Base-by-base conservation (phyloP, 2,113 vertebrate genomes). In the Terrapene triunguis region DNA sequence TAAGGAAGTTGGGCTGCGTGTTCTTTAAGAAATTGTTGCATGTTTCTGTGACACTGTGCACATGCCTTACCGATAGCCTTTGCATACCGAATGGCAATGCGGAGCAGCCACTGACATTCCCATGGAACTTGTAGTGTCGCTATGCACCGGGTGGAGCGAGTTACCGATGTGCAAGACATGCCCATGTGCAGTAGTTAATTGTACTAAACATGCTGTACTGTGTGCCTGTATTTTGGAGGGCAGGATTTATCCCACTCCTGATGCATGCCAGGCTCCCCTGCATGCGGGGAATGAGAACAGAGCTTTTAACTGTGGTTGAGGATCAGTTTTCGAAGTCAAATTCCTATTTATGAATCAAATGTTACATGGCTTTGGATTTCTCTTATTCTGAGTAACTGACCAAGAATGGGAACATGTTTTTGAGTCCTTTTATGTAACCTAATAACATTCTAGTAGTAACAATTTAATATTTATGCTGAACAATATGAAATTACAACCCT, bases 61-160 rank as follows among this genome's bases (percentile, higher is more conserved):
- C 88, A 42, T 92, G 95, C 95, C 97, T 97, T 98, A 88, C 95
- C 72, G 93, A 98, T 93, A 62, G 79, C 81, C 38, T 57, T 74
- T 78, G 55, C 29, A 2, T 91, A 81, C 87, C 48, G 87, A 95
- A 82, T 51, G 91, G 85, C 95, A 90, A 87, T 17, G 83, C 93
- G 93, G 93, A 83, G 91, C 95, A 97, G 96, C 96, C 96, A 96
- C 96, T 97, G 96, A 90, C 89, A 93, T 96, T 89, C 94, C 95
- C 94, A 47, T 94, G 87, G 82, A 97, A 96, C 92, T 96, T 96
- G 94, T 92, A 93, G 92, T 89, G 96, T 92, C 9, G 6, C 16
- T 62, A 62, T 62, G 29, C 25, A 32, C 9, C 12, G 5, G n/a
- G 65, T 10, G 7, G 65, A 69, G 65, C n/a, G 35, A n/a, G 32